Conservation (phyloP, 1,140 invertebrate genomes). For the Paracyclopina nana region DNA sequence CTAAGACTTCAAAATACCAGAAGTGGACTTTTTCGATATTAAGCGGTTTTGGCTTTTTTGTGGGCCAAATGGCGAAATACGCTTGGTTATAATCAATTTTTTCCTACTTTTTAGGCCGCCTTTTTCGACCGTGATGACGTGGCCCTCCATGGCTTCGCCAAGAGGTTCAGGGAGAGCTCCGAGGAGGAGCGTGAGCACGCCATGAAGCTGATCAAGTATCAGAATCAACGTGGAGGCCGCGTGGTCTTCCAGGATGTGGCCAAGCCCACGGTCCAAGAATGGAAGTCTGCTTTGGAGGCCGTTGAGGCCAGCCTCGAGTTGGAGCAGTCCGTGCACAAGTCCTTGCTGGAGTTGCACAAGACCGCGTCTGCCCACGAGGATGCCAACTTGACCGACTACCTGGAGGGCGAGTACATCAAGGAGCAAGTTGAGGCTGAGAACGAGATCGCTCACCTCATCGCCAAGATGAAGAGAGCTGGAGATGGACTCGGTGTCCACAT, state of each 20-base stretch:
- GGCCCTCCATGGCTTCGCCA: conserved; percentile 36
- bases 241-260: conserved; percentile 30
- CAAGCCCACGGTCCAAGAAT: conserved; percentile 36
- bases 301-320: conserved; percentile 35
- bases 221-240: conserved; percentile 56
- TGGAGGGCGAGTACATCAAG: conserved; percentile 35
- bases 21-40: not conserved
- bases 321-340: conserved; percentile 38
- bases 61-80: not conserved
- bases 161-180: conserved; percentile 36
- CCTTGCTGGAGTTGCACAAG: conserved; percentile 8
- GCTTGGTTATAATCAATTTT: not conserved
- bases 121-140: conserved; percentile 43
- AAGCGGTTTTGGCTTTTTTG: not conserved
- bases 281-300: conserved; percentile 34
- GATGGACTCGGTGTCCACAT: conserved; percentile 39
- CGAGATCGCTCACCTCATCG: conserved; percentile 34
- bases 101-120: conserved; percentile 8
- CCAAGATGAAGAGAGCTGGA: conserved; percentile 38
- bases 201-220: conserved; percentile 45
- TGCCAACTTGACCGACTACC: conserved; percentile 33
- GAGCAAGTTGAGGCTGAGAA: conserved; percentile 42
- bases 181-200: conserved; percentile 43
- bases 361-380: conserved; percentile 18
- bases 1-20: too few relatives aligned